Base-by-base conservation (phyloP, 2,888 invertebrate genomes). In the Patella pellucida region DNA sequence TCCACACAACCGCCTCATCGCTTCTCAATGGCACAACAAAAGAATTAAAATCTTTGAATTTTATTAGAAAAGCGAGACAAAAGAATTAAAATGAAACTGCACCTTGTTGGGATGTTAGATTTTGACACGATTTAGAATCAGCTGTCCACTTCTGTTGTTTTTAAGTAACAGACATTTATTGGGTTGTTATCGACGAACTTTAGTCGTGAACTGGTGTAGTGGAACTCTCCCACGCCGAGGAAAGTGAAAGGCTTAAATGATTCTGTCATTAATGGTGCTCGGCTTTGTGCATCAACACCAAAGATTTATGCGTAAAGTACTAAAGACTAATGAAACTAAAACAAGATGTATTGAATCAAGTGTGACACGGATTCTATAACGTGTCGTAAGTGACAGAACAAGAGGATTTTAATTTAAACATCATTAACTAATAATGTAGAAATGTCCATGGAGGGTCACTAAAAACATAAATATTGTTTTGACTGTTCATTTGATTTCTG, bases 11-110 rank as follows among this genome's bases (percentile, higher is more conserved):
- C 7, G 41, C 41, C 41, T 41, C 41, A 41, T 41, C 41, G 41
- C 41, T 41, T n/a, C 41, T 41, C 41, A 41, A 5, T 41, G 9
- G 41, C 41, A 41, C 5, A 62, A 62, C 62, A 62, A 62, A 62
- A 62, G 62, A 62, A 62, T 62, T 62, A 62, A 62, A 62, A 62
- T 62, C 62, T 62, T 41, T 62, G 62, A 62, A 62, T 62, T 62
- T 62, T 62, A 62, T 62, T 62, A 23, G 62, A 62, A 62, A 23
- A 62, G 62, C 19, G 19, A 62, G 62, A 62, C 62, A 62, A 62
- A 23, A 62, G 62, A 62, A 62, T 62, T 62, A 62, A 62, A 62
- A 62, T 62, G 62, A 62, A 62, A 62, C 62, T 62, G 62, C 62
- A 62, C 62, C 62, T 62, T 23, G 23, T 23, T 23, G 19, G 19